phyloP scores from a whole-genome alignment of 2,113 vertebrate species.

The Hiodon alosoides region DNA sequence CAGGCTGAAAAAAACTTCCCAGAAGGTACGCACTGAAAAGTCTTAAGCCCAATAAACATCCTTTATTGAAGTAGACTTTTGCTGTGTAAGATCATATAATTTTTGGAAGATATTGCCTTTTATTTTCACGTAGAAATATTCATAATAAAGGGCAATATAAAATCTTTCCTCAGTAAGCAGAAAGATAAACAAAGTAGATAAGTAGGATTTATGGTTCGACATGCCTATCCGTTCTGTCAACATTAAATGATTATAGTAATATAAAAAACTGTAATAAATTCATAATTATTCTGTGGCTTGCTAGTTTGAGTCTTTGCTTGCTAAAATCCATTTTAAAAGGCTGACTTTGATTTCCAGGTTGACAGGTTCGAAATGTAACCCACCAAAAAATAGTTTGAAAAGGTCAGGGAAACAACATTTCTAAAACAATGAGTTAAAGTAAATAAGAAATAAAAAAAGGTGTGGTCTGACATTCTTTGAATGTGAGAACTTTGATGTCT shows the following conservation, averaged over 20 bases:
- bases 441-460: no score
- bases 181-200: no score
- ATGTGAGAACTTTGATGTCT: neutral
- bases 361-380: neutral
- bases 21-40: neutral
- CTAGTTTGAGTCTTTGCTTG: neutral
- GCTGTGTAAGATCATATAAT: no score
- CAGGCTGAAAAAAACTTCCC: conserved; percentile 17
- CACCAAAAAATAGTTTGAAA: no score
- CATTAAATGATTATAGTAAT: no score
- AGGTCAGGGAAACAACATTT: neutral
- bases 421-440: neutral
- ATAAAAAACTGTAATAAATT: no score
- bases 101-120: no score
- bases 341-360: neutral
- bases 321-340: neutral
- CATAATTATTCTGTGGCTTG: no score
- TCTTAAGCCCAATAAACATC: neutral
- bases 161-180: no score
- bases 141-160: no score
- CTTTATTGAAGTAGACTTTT: neutral
- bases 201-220: no score
- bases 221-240: neutral
- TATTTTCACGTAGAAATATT: no score
- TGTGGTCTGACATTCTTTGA: neutral